Conservation (phyloP, 2,888 invertebrate genomes). For the Rhopalosiphum nymphaeae region DNA sequence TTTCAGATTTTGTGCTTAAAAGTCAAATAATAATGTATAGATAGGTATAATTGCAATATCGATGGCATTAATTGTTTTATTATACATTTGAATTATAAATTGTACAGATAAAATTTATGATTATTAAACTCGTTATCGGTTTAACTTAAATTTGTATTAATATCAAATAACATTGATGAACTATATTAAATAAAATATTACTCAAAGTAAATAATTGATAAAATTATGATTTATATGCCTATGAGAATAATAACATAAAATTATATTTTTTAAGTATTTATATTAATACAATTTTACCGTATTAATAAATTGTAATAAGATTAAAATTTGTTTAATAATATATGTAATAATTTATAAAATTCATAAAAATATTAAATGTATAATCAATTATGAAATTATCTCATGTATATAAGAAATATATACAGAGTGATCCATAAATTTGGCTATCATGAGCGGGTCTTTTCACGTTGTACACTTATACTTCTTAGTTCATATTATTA, state of each 20-base stretch:
- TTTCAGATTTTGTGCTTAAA: not conserved
- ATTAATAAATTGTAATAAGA: not conserved
- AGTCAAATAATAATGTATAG: not conserved
- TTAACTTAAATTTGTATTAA: not conserved
- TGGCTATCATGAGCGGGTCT: not conserved
- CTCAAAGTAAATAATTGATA: not conserved
- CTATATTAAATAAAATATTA: not conserved
- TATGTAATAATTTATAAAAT: not conserved
- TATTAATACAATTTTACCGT: not conserved
- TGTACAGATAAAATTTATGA: not conserved
- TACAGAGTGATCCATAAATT: not conserved
- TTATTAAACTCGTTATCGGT: not conserved
- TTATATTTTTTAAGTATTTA: not conserved
- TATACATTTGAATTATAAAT: not conserved
- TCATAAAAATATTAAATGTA: not conserved
- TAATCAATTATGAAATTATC: not conserved
- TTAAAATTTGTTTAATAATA: not conserved
- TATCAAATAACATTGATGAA: not conserved
- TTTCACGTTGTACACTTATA: not conserved
- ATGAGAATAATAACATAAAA: not conserved
- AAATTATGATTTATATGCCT: not conserved
- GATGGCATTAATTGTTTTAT: not conserved
- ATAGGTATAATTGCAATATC: not conserved
- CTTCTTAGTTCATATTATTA: too few species aligned
- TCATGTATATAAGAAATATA: not conserved